phyloP scores from a whole-genome alignment of 2,888 invertebrate species.

The Hipparchia semele region DNA sequence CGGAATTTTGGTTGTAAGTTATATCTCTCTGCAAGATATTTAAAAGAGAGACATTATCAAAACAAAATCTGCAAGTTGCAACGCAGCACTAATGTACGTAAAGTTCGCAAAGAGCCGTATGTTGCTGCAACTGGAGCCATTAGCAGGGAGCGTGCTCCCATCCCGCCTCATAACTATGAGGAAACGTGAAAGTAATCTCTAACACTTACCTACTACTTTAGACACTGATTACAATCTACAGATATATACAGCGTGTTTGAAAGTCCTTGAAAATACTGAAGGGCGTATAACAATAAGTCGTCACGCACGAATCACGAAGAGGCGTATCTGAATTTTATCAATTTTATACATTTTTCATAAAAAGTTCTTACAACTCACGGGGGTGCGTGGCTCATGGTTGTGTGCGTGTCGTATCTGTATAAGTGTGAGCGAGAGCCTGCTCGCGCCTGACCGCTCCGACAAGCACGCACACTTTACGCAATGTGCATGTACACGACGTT shows the following conservation, averaged over 20 bases:
- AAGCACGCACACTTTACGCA: too few relatives aligned
- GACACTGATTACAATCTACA: constrained; percentile 14
- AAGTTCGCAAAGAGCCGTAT: constrained; percentile 34
- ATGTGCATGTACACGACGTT: too few relatives aligned
- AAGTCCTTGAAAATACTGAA: neutral
- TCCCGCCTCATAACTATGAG: constrained; percentile 19
- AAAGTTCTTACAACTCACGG: too few relatives aligned
- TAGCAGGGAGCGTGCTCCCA: constrained; percentile 31
- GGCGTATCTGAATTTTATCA: too few relatives aligned
- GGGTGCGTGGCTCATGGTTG: too few relatives aligned
- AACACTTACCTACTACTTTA: constrained; percentile 20
- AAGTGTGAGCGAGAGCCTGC: too few relatives aligned
- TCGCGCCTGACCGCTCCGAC: too few relatives aligned
- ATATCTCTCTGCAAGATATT: neutral
- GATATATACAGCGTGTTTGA: neutral
- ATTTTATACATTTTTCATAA: too few relatives aligned
- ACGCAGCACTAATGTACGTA: constrained; percentile 23
- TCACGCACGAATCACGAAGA: too few relatives aligned
- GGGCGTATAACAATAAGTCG: neutral
- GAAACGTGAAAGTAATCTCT: constrained; percentile 23
- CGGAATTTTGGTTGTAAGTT: neutral
- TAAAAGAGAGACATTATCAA: constrained; percentile 21
- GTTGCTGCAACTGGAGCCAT: constrained; percentile 37
- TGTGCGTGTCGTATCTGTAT: too few relatives aligned
- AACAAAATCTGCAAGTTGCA: constrained; percentile 14